Percentiles rank a stretch among this genome's conserved stretches.
Evolutionary conservation across 1,140 invertebrate genomes (phyloP).

Genomic region (Kradibia gibbosae): DNA sequence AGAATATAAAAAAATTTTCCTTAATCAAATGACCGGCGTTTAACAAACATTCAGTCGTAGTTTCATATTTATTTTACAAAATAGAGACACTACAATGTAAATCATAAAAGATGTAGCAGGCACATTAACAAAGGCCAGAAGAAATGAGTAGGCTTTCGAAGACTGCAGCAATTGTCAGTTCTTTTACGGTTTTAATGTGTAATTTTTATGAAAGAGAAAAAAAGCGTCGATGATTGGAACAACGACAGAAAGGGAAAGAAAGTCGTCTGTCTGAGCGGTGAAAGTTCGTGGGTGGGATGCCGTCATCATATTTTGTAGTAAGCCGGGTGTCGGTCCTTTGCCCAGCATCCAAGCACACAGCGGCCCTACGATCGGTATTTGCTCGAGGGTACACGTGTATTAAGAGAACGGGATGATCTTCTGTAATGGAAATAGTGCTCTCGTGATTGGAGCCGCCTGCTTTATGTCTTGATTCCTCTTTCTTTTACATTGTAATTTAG

Average conservation of each 20-base stretch:
- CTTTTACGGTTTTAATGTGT: background rate
- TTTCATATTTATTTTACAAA: too few species aligned
- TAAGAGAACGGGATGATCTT: background rate
- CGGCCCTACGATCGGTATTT: background rate
- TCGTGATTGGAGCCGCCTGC: background rate
- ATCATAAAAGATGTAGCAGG: background rate
- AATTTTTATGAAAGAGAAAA: background rate
- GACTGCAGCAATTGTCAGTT: background rate
- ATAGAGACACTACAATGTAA: too few species aligned
- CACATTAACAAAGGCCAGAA: background rate
- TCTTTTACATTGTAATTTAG: background rate
- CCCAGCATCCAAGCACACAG: background rate
- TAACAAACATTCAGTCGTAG: too few species aligned
- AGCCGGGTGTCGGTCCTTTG: background rate
- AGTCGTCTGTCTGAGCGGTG: background rate
- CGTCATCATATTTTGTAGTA: background rate
- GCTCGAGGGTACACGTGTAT: too few species aligned
- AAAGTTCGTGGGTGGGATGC: slow-evolving; percentile 8
- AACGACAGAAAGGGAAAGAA: slow-evolving; percentile 25
- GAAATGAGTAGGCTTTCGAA: background rate
- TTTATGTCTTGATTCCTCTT: background rate
- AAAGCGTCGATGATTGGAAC: background rate
- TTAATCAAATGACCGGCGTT: too few species aligned
- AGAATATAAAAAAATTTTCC: too few species aligned
- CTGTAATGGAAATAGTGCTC: slow-evolving; percentile 21